A percentile compares a stretch with the other conserved stretches of the same genome.
Evolutionary conservation across 1,140 invertebrate genomes (phyloP).

Genomic region (Trichonephila inaurata): DNA sequence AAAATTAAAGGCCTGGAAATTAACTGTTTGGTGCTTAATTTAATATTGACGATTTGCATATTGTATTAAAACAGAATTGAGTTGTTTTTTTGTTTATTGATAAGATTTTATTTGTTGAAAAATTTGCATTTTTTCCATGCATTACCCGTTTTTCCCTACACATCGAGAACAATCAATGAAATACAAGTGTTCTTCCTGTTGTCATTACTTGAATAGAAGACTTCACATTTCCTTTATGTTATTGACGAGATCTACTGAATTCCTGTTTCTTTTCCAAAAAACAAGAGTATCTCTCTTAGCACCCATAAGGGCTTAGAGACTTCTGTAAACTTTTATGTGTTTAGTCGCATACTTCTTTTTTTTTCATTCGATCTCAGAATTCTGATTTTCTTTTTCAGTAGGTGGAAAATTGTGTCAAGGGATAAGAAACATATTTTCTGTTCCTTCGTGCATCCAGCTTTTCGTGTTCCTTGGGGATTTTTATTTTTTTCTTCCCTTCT

Average conservation of each 20-base stretch:
- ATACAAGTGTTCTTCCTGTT: not conserved
- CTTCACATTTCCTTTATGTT: not conserved
- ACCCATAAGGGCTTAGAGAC: slow-evolving; percentile 19
- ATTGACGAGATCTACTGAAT: not conserved
- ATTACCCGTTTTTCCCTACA: no score
- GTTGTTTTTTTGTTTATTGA: no score
- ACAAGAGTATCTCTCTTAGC: not conserved
- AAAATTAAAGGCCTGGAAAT: no score
- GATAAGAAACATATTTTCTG: not conserved
- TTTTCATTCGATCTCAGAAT: not conserved
- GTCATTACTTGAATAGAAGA: not conserved
- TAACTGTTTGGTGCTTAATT: no score
- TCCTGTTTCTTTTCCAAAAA: not conserved
- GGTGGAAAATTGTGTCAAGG: not conserved
- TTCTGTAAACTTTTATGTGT: slow-evolving; percentile 40
- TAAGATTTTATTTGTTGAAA: no score
- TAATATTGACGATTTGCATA: no score
- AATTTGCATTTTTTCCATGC: no score
- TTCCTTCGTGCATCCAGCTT: not conserved
- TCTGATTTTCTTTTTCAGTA: not conserved
- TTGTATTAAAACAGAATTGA: no score
- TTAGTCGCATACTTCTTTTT: not conserved
- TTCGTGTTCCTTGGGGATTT: not conserved
- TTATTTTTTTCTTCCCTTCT: not conserved
- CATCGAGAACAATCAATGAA: not conserved